Conservation (phyloP, 2,888 invertebrate species). For the Phasia obesa region DNA sequence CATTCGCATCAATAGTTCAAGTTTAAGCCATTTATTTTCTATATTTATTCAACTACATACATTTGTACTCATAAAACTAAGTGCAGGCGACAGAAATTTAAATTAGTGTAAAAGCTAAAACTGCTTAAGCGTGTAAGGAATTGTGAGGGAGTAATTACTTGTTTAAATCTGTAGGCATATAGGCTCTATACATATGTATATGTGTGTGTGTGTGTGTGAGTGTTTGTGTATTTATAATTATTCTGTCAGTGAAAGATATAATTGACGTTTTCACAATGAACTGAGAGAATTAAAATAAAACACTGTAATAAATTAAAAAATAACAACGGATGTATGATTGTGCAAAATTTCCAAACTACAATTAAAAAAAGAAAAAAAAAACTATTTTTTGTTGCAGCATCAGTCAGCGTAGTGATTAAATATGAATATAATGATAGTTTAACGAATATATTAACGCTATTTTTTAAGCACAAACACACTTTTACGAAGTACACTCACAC, state of each 20-base stretch:
- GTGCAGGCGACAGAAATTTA: too few species aligned
- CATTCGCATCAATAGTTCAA: conserved; percentile 21
- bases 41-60: conserved; percentile 1
- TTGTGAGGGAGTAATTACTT: not conserved
- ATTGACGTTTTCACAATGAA: conserved; percentile 51
- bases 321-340: conserved; percentile 11
- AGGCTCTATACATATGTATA: too few species aligned
- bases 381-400: not conserved
- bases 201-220: conserved; percentile 4
- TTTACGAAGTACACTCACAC: not conserved
- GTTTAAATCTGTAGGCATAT: not conserved
- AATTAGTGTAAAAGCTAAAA: too few species aligned
- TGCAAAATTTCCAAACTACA: conserved; percentile 17
- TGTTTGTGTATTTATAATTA: not conserved
- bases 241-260: conserved; percentile 36
- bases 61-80: too few species aligned
- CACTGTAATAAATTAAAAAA: conserved; percentile 35
- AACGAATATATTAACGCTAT: conserved; percentile 54
- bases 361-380: conserved; percentile 21
- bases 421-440: conserved; percentile 31
- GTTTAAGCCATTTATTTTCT: conserved; percentile 44
- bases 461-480: not conserved
- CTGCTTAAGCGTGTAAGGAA: too few species aligned
- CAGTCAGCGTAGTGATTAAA: conserved; percentile 29
- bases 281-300: conserved; percentile 7